These are phyloP conservation scores for Pelodytes ibericus DNA, from an alignment of 2,797 vertebrate species.

Conservation along the genomic window DNA sequence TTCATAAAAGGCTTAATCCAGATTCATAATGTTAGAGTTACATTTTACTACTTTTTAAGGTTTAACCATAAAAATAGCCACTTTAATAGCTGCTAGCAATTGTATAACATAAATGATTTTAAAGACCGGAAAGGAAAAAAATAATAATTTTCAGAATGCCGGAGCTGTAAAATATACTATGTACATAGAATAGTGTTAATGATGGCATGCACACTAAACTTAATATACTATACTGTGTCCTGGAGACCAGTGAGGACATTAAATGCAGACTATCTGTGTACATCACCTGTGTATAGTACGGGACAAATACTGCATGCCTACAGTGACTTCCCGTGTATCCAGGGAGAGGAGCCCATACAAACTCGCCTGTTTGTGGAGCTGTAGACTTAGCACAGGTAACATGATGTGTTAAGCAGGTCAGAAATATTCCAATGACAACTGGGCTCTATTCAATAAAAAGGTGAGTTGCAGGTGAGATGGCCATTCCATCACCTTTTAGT, in stretches of 20 bases:
- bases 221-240: conserved; percentile 14
- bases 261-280: conserved; percentile 13
- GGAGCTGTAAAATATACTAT: conserved; percentile 12
- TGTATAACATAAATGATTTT: not conserved
- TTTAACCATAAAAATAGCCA: not conserved
- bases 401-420: no score
- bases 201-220: conserved; percentile 9
- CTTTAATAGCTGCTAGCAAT: conserved; percentile 7
- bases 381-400: no score
- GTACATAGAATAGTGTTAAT: conserved; percentile 11
- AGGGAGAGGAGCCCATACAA: no score
- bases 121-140: not conserved
- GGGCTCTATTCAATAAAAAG: no score
- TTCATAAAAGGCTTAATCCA: not conserved
- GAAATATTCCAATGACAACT: no score
- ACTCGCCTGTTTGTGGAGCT: no score
- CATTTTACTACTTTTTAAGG: not conserved
- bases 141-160: not conserved
- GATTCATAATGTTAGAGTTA: conserved; percentile 4
- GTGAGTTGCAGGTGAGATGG: no score
- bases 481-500: no score
- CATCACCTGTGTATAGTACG: not conserved
- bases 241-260: conserved; percentile 5
- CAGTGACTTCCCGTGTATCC: no score
- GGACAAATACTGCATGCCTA: no score